Conservation (phyloP, 2,113 vertebrate species). For the Thamnaconus septentrionalis region DNA sequence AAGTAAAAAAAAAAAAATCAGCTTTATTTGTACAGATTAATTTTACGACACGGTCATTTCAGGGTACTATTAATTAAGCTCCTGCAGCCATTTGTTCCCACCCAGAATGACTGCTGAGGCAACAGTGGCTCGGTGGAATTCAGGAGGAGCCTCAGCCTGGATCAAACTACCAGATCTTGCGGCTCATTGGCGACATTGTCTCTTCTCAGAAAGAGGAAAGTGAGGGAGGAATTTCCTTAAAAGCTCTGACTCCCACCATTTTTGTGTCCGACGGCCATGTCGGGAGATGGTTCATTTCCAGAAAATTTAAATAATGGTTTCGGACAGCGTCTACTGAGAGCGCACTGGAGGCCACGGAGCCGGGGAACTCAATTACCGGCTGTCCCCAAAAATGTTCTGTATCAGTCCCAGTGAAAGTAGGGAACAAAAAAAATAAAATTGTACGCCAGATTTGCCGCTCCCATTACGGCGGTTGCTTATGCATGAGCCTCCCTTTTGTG, state of each 20-base stretch:
- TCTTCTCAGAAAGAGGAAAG: slow-evolving; percentile 20
- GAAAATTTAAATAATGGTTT: slow-evolving; percentile 53
- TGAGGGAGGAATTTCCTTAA: slow-evolving; percentile 33
- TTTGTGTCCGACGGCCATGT: slow-evolving; percentile 21
- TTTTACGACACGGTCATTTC: too few species aligned
- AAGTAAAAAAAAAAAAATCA: too few species aligned
- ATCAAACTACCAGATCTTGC: slow-evolving; percentile 33
- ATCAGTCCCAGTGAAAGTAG: slow-evolving; percentile 29
- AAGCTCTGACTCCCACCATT: slow-evolving; percentile 37
- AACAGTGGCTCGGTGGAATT: too few species aligned
- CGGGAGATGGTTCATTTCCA: slow-evolving; percentile 52
- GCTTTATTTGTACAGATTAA: too few species aligned
- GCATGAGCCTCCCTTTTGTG: background rate
- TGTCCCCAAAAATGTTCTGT: slow-evolving; percentile 39
- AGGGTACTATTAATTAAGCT: too few species aligned
- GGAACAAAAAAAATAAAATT: slow-evolving; percentile 23
- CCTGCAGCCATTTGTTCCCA: too few species aligned
- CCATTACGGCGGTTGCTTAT: background rate
- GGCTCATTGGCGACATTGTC: slow-evolving; percentile 13
- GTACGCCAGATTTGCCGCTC: background rate
- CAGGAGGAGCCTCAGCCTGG: slow-evolving; percentile 45
- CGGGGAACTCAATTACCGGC: slow-evolving; percentile 57
- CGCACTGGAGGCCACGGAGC: slow-evolving; percentile 40
- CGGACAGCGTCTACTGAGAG: slow-evolving; percentile 52
- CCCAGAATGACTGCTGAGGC: too few species aligned